Evolutionary conservation across 2,797 vertebrate genomes (phyloP).

Genomic region (Hippopotamyrus pictus): DNA sequence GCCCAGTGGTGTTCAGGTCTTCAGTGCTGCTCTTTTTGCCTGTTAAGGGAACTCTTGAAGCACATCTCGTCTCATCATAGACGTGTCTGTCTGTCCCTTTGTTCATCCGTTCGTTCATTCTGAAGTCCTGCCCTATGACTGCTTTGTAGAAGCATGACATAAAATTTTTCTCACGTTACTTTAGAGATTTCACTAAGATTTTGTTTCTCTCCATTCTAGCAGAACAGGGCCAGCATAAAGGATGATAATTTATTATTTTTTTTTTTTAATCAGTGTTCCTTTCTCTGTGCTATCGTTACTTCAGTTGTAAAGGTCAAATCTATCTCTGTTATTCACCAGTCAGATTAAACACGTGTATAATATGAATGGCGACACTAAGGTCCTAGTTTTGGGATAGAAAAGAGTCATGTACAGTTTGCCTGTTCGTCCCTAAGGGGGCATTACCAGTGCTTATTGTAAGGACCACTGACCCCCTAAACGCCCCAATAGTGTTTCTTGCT

Average conservation of each 20-base stretch:
- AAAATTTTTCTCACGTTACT: neutral
- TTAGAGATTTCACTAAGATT: neutral
- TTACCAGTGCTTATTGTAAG: neutral
- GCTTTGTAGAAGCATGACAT: neutral
- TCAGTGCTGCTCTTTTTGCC: neutral
- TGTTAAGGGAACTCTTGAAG: neutral
- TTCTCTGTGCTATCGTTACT: neutral
- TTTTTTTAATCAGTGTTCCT: neutral
- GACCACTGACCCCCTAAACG: neutral
- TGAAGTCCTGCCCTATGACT: neutral
- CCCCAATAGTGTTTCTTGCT: neutral
- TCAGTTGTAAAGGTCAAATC: neutral
- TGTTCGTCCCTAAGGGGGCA: neutral
- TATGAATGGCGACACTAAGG: neutral
- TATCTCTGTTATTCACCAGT: neutral
- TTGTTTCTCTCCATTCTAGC: neutral
- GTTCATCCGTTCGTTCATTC: neutral
- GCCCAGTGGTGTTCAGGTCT: neutral
- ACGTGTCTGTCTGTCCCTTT: neutral
- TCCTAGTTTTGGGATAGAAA: neutral
- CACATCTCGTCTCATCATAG: neutral
- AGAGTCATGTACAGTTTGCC: neutral
- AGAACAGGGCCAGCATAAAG: neutral
- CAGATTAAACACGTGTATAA: neutral
- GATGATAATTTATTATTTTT: neutral